A percentile compares a stretch with the other conserved stretches of the same genome.
Conservation (phyloP, 2,888 invertebrate species). For the Oscheius sp. region DNA sequence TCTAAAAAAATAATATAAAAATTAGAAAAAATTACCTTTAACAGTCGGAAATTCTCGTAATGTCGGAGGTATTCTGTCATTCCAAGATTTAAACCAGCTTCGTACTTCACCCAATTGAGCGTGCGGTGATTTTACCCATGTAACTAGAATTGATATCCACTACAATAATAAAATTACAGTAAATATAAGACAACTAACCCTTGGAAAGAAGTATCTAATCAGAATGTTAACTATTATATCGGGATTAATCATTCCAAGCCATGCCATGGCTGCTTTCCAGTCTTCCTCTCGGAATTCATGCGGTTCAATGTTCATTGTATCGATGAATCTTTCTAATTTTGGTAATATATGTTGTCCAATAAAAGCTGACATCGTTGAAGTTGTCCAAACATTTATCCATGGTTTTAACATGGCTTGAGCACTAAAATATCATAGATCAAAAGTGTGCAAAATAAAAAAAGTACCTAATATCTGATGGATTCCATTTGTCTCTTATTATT, state of each 20-base stretch:
- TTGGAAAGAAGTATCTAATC: conserved; percentile 89
- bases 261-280: conserved; percentile 79
- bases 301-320: conserved; percentile 56
- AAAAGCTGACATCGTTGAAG: conserved; percentile 82
- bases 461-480: conserved; percentile 82
- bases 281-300: conserved; percentile 49
- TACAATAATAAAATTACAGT: conserved; percentile 39
- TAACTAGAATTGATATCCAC: conserved; percentile 74
- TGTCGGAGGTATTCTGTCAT: conserved; percentile 75
- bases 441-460: not conserved
- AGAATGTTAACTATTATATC: conserved; percentile 83
- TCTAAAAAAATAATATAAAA: conserved; percentile 73
- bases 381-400: conserved; percentile 84
- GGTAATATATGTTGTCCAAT: conserved; percentile 87
- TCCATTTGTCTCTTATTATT: conserved; percentile 70
- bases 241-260: conserved; percentile 85
- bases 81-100: conserved; percentile 79
- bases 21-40: conserved; percentile 46
- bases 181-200: conserved; percentile 71
- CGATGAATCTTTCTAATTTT: conserved; percentile 76
- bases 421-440: conserved; percentile 75
- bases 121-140: conserved; percentile 86
- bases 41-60: conserved; percentile 71
- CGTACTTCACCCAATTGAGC: conserved; percentile 91
- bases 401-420: conserved; percentile 90